Evolutionary conservation across 2,797 vertebrate genomes (phyloP), one percentile per base, ranked within the genome.

Genomic region (Rhodeus uyekii): DNA sequence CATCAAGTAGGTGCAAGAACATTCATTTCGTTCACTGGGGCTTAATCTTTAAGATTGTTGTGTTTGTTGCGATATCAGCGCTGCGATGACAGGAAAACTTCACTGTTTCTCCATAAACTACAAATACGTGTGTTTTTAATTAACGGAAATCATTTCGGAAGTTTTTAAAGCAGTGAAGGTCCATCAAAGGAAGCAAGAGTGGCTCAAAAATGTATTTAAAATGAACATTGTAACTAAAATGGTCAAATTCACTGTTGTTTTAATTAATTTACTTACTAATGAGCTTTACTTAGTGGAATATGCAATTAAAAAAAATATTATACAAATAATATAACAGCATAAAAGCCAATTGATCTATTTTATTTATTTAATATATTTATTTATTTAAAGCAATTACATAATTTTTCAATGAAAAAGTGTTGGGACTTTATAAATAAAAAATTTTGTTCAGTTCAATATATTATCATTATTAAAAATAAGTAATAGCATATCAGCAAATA

Each of bases 1-100:
- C 92, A 95, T 95, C 93, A 95, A 95, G 94, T 95, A 95, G 92
- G 94, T 94, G 92, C 67, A 80, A 68, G 50, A 39, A 38, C 75
- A 44, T 12, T 50, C 36, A 53, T 78, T 69, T 60, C 0, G 53
- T 64, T 74, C 18, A 65, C 32, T 80, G 38, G 38, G n/a, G 77
- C 24, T 16, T 27, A 44, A 14, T 65, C 34, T 34, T 19, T 22
- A 16, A n/a, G 34, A 22, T 78, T 0, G 36, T 29, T 68, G n/a
- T 50, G 48, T 67, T 24, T 4, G 34, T 18, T 58, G 3, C 1
- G 46, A n/a, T 2, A 46, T 50, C 39, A 69, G 24, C 8, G 12
- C 39, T n/a, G 36, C 10, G 64, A 38, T 67, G 38, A 14, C 5
- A 3, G 27, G 12, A 27, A 27, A 27, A 58, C 55, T 0, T 27